Evolutionary conservation across 2,888 invertebrate genomes (phyloP), one percentile per base, ranked within the genome.

Genomic region (Rotaria sp.): DNA sequence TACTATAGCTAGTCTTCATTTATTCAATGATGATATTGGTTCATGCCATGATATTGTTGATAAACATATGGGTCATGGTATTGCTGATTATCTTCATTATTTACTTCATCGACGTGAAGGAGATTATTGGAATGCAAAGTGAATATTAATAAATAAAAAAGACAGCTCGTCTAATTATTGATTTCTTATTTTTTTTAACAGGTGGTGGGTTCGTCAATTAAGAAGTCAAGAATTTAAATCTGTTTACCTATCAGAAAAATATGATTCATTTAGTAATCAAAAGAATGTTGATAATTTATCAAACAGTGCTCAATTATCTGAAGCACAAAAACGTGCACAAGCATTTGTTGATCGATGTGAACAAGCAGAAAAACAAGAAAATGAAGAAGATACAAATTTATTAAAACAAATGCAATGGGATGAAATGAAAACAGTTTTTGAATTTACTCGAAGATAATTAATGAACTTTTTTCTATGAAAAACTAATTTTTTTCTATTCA

Each of bases 51-150:
- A 80, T 45, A 80, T 80, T 45, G 80, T 80, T 26, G 80, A 80
- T 2, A 80, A 80, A 80, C 80, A 45, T 45, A 38, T 13, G 11
- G 80, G 80, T 13, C 26, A 80, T 45, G 45, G 11, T 26, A 80
- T 80, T n/a, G 41, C 45, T 45, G 80, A 80, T 45, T 80, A n/a
- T 35, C 26, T 80, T 7, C 80, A 80, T 45, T 41, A 41, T 80
- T 13, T 80, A 45, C 80, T 80, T 11, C 80, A 80, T 80, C 80
- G 80, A 45, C 80, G 80, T 3, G 80, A 80, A 80, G 80, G 80
- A 26, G 80, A 80, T 35, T 80, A 80, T n/a, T 80, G 80, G 80
- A 80, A 80, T 80, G 41, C 80, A 80, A 80, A 80, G 45, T 80
- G 38, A 15, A 13, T 15, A 30, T 30, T 1, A 50, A 50, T 50